Conservation (phyloP, 1,140 invertebrate genomes). For the Planococcus citri region DNA sequence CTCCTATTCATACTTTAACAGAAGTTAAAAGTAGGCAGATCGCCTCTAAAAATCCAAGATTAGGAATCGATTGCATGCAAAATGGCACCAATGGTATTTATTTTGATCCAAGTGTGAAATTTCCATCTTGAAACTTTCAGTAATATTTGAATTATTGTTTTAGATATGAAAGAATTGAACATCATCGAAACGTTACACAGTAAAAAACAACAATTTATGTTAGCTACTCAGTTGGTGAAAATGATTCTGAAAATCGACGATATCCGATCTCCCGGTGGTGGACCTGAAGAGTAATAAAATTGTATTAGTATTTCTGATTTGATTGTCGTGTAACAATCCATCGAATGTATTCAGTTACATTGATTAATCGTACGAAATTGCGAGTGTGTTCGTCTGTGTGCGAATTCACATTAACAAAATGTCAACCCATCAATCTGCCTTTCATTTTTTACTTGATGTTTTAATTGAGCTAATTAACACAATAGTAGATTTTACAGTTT, state of each 20-base stretch:
- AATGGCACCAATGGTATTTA: conserved; percentile 57
- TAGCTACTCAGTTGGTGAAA: conserved; percentile 94
- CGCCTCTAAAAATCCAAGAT: conserved; percentile 65
- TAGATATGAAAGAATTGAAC: conserved; percentile 91
- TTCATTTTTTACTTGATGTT: not conserved
- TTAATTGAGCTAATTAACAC: not conserved
- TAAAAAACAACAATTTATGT: conserved; percentile 92
- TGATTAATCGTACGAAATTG: not conserved
- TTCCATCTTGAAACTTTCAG: too few relatives aligned
- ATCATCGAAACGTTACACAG: conserved; percentile 95
- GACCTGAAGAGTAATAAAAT: not conserved
- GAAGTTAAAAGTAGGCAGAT: conserved; percentile 85
- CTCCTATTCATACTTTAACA: conserved; percentile 82
- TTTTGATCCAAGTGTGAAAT: not conserved
- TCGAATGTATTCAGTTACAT: not conserved
- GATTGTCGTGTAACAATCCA: not conserved
- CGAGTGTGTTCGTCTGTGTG: too few relatives aligned
- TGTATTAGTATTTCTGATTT: not conserved
- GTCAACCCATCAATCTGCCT: not conserved
- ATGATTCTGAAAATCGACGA: conserved; percentile 99
- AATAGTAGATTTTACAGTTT: conserved; percentile 4
- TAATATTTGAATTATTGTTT: too few relatives aligned
- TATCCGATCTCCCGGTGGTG: conserved; percentile 64
- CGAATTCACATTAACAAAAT: not conserved
- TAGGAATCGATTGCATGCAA: conserved; percentile 93